Base-by-base conservation (phyloP, 2,113 vertebrate genomes). In the Takifugu flavidus region DNA sequence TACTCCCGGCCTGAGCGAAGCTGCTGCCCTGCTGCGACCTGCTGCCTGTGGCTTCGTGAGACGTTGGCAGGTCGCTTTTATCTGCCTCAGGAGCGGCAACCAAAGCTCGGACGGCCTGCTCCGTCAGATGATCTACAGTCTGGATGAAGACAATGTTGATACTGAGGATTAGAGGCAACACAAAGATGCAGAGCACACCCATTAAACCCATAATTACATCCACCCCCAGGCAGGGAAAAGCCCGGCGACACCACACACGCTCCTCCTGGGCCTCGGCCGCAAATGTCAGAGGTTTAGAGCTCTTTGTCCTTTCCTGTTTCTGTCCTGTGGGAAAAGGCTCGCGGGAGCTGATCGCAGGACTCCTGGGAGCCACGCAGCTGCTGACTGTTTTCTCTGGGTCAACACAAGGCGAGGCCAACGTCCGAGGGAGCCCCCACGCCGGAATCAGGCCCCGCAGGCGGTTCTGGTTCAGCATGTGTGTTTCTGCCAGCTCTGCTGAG, bases 101-200 rank as follows among this genome's bases (percentile, higher is more conserved):
- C 20, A 88, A 28, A 58, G 44, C 60, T 61, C 47, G 72, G 2
- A 86, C 45, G 3, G 42, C 61, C 47, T 62, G 49, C 52, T 81
- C 75, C 54, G 88, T 62, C 62, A 89, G 26, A 3, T 50, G 55
- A 57, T 91, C 89, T 39, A 89, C 61, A 45, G 74, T 80, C 55
- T 75, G 74, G 62, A 92, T 72, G 43, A 92, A 74, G 11, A 87
- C 43, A 51, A 89, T 67, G 57, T 90, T 92, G 43, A 89, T 75
- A 0, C 87, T 80, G n/a, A 92, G 75, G 56, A 78, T 72, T 29
- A 87, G 82, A 31, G 90, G 90, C 29, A 91, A 83, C 20, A 75
- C 49, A 25, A 85, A 86, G 31, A 90, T 60, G 42, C 73, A 67
- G 49, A 85, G 55, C 55, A 73, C 63, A 51, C 74, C 76, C 62